Evolutionary conservation across 2,113 vertebrate species (phyloP).

Genomic region (Garra rufa): DNA sequence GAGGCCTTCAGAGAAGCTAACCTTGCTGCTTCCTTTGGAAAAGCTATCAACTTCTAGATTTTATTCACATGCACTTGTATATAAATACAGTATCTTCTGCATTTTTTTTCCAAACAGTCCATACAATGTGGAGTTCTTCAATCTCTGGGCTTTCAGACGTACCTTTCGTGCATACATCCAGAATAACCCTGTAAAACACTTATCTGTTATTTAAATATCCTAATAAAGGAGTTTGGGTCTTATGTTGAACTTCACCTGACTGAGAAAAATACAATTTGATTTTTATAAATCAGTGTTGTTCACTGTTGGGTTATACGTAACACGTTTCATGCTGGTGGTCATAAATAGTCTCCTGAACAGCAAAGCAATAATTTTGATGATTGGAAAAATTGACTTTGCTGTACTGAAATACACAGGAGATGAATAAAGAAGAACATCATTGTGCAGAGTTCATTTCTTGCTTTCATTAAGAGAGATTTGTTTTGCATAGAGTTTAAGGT

Average conservation of each 20-base stretch:
- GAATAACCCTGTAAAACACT: slow-evolving; percentile 39
- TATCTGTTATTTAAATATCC: slow-evolving; percentile 57
- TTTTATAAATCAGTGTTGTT: slow-evolving; percentile 4
- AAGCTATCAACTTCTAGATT: slow-evolving; percentile 94
- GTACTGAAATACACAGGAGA: neutral
- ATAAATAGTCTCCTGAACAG: neutral
- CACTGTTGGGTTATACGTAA: neutral
- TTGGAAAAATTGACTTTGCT: neutral
- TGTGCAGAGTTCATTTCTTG: no score
- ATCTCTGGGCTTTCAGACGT: slow-evolving; percentile 13
- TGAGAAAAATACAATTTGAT: neutral
- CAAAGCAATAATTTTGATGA: neutral
- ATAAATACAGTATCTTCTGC: slow-evolving; percentile 41
- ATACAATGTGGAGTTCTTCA: slow-evolving; percentile 10
- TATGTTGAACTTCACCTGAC: neutral
- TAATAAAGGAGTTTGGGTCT: slow-evolving; percentile 52
- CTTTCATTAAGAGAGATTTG: neutral
- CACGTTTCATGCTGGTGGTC: neutral
- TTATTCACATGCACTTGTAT: slow-evolving; percentile 40
- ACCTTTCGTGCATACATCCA: neutral
- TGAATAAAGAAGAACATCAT: slow-evolving; percentile 1
- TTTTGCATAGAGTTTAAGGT: no score
- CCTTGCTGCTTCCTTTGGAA: slow-evolving; percentile 94
- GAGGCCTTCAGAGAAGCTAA: slow-evolving; percentile 99
- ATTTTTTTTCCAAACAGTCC: neutral